These are phyloP conservation scores for Falco punctatus DNA, from an alignment of 2,113 vertebrate species.

Conservation along the genomic window DNA sequence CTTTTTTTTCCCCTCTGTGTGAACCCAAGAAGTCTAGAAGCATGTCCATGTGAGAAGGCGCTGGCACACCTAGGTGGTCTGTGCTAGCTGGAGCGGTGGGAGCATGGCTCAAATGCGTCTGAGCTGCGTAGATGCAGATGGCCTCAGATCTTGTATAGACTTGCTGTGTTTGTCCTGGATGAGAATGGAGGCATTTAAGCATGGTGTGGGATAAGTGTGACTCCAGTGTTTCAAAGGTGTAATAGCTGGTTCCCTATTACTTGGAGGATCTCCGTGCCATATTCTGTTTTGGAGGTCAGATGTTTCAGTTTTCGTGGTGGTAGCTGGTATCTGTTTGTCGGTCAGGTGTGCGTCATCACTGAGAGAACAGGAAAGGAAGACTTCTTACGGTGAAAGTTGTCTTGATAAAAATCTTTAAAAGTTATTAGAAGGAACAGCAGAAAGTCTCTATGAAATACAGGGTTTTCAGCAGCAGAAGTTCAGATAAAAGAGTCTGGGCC, in stretches of 20 bases:
- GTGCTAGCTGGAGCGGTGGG: neutral
- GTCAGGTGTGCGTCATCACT: neutral
- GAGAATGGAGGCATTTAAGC: neutral
- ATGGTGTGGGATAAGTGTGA: neutral
- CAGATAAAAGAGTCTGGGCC: neutral
- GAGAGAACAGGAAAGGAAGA: neutral
- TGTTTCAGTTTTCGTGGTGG: rapidly evolving
- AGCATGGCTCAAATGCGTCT: neutral
- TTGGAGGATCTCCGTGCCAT: neutral
- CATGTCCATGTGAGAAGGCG: neutral
- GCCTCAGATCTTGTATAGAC: neutral
- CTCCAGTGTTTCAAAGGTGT: neutral
- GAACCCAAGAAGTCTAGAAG: neutral
- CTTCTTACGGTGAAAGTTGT: neutral
- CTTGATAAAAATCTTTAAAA: neutral
- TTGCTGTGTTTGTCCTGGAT: neutral
- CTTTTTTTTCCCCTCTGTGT: neutral
- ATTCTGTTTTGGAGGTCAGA: neutral
- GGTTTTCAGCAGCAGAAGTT: neutral
- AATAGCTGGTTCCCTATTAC: neutral
- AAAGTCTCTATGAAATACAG: neutral
- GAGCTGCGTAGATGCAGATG: neutral
- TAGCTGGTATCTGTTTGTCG: neutral
- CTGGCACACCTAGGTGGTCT: neutral
- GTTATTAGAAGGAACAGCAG: neutral